Base-by-base conservation (phyloP, 30 jellyfish, hydroid and myxozoan species). In the Cassiopea xamachana region DNA sequence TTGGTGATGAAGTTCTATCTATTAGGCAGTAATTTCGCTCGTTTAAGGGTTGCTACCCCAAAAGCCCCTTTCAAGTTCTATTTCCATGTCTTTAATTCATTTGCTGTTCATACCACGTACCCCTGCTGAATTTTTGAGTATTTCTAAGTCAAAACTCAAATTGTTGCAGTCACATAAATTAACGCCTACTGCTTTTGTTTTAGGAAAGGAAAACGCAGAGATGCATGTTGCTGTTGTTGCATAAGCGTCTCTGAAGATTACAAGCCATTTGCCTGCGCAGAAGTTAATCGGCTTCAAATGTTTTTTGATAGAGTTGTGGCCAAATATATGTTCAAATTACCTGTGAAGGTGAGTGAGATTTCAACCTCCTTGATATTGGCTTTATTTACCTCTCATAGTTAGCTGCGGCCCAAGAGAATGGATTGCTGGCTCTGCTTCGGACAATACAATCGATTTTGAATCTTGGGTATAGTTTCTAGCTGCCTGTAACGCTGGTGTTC, bases 221-320 rank as follows among this genome's bases (percentile, higher is more conserved):
- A 88, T 84, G 95, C 97, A 9, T 93, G 98, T 73, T 93, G 97
- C 69, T 93, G 98, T 58, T 93, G 98, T 58, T 93, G 97, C 76
- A 69, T 93, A 1, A 85, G 72, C 5, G 68, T 88, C 6, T 64
- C 88, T 8, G 90, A 80, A 27, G 55, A 79, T 47, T 88, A 83
- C 68, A 76, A 93, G 62, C 97, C 98, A 39, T 74, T 75, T 72
- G 87, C 83, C 1, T 93, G 98, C 73, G 81, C 93, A 5, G 79
- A 89, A 69, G 67, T 59, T 15, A 88, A 80, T 50, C 87, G 92
- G 44, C 83, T 93, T 82, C 93, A 88, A 74, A 9, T 59, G 60
- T 93, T 93, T 87, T 61, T 93, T 43, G 93, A 93, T 45, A 84
- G 73, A 7, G 90, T 82, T n/a, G 49, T 90, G 75, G 95, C 93